These are phyloP conservation scores for Belgica antarctica DNA, from an alignment of 2,888 invertebrate genomes.

Conservation along the genomic window DNA sequence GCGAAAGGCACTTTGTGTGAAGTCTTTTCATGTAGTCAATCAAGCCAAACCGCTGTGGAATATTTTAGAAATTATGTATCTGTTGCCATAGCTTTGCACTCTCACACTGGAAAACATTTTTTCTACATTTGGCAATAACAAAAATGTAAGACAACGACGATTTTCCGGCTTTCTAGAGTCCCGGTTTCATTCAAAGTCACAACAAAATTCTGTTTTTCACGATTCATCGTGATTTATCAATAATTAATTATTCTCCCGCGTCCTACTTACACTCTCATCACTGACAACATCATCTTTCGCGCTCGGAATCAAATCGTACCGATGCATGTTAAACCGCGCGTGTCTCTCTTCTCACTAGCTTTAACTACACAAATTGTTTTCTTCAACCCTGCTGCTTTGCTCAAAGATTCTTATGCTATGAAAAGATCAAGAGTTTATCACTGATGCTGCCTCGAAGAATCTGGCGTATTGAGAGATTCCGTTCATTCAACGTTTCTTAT, in stretches of 20 bases:
- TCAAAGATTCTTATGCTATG: background rate
- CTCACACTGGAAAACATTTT: too few relatives aligned
- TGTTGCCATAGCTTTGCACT: too few relatives aligned
- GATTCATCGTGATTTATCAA: background rate
- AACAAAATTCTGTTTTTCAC: background rate
- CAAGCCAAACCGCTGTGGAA: too few relatives aligned
- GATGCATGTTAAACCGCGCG: background rate
- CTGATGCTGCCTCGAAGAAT: background rate
- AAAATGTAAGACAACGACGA: too few relatives aligned
- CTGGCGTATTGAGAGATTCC: background rate
- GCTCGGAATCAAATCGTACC: background rate
- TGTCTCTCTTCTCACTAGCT: background rate
- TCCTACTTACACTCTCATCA: constrained; percentile 13
- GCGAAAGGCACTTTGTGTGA: too few relatives aligned
- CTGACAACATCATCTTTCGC: background rate
- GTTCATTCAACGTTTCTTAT: constrained; percentile 19
- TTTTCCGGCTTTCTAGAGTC: too few relatives aligned
- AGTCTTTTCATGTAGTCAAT: too few relatives aligned
- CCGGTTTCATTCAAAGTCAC: background rate
- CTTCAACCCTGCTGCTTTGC: background rate
- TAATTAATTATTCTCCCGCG: background rate
- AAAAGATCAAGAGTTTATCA: constrained; percentile 15
- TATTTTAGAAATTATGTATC: too few relatives aligned
- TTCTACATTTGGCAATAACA: too few relatives aligned
- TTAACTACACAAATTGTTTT: background rate